phyloP scores from a whole-genome alignment of 1,140 invertebrate species.

The Archivesica marissinica region DNA sequence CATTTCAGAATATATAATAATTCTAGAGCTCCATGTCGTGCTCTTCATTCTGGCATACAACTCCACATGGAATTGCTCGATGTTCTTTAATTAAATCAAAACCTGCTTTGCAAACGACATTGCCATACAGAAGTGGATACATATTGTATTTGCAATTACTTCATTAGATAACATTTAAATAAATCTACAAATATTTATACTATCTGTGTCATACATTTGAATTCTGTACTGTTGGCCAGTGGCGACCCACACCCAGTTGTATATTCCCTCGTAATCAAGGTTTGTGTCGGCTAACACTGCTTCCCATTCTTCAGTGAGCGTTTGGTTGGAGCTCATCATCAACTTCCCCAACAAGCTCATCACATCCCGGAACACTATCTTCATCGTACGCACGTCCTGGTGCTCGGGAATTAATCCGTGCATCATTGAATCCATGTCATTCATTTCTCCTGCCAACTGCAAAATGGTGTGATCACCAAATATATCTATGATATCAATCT shows the following conservation, averaged over 20 bases:
- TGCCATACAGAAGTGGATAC: too few relatives aligned
- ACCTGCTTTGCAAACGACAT: too few relatives aligned
- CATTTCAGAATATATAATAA: too few relatives aligned
- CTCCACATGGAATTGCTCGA: too few relatives aligned
- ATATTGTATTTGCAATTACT: too few relatives aligned
- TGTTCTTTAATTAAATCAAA: too few relatives aligned
- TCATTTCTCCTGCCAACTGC: neutral
- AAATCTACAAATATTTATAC: neutral
- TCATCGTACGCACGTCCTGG: neutral
- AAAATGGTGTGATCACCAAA: too few relatives aligned
- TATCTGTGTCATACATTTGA: neutral
- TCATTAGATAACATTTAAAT: too few relatives aligned
- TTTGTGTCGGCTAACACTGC: neutral
- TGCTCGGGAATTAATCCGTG: neutral
- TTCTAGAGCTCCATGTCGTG: too few relatives aligned
- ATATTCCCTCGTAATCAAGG: neutral
- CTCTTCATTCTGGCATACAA: too few relatives aligned
- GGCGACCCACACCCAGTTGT: neutral
- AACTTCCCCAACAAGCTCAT: neutral
- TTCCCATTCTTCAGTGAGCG: neutral
- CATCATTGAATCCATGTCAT: slow-evolving; percentile 22
- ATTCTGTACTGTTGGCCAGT: neutral
- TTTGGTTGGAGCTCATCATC: neutral
- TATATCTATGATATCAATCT: too few relatives aligned
- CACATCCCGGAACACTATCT: neutral